phyloP scores from a whole-genome alignment of 2,113 vertebrate species.

The Micromys minutus region DNA sequence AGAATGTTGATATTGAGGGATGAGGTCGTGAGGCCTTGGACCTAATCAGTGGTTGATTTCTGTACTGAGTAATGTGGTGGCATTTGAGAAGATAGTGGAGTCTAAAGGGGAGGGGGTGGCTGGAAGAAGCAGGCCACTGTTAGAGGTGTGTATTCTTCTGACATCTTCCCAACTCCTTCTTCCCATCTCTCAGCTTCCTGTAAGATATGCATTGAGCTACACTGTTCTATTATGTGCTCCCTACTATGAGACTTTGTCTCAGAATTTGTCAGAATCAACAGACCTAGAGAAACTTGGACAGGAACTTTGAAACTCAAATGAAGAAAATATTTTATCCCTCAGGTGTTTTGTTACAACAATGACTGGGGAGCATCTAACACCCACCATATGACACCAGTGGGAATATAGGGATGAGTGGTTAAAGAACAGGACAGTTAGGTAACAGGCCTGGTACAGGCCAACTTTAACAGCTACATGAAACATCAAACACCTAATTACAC shows the following conservation, averaged over 20 bases:
- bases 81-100: neutral
- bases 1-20: neutral
- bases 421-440: neutral
- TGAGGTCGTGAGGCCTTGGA: neutral
- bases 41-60: neutral
- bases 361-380: neutral
- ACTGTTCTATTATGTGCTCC: neutral
- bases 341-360: neutral
- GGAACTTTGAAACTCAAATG: neutral
- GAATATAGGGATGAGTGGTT: neutral
- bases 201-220: neutral
- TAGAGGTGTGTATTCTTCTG: neutral
- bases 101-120: neutral
- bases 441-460: neutral
- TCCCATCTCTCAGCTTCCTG: neutral
- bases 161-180: neutral
- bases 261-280: neutral
- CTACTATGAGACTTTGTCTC: neutral
- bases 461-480: neutral
- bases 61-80: neutral
- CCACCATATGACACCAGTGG: neutral
- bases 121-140: neutral
- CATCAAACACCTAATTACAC: neutral
- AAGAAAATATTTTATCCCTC: neutral
- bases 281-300: neutral